Evolutionary conservation across 1,140 invertebrate species (phyloP), one percentile per base, ranked within the genome.

Genomic region (Scaptomyza pallida): DNA sequence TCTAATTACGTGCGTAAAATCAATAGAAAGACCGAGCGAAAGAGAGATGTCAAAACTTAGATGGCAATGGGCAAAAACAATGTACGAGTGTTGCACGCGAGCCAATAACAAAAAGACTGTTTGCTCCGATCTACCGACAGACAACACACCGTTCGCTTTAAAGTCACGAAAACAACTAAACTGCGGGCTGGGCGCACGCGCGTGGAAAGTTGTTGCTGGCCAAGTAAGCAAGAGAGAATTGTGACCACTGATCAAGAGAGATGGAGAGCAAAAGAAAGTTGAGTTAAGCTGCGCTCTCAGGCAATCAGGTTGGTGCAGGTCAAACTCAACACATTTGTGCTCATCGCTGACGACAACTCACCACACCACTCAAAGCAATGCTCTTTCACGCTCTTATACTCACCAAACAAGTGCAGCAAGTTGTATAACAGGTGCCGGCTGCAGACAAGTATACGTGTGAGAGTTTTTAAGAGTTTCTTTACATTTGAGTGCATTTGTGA

Each of bases 1-100:
- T 83, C 89, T 89, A 89, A 76, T 89, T 90, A 90, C 89, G 89
- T 89, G 89, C 74, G 68, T 52, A 52, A 68, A 76, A 73, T 73
- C 61, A 64, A 73, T 79, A n/a, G 57, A 62, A 48, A 64, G 68
- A 45, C 16, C 54, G 9, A 4, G 10, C n/a, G 33, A 37, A 37
- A 30, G 8, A 30, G 26, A 67, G 10, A 50, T 13, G 6, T 33
- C 2, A 2, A 16, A 37, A 16, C 16, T 33, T 16, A n/a, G n/a
- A n/a, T 17, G 37, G n/a, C 51, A 55, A 68, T 47, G 23, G 54
- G 30, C 30, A 47, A 35, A 5, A 40, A 40, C 33, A 33, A 57
- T 44, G 71, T 16, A 60, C 17, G 41, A 64, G 37, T 50, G 40
- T 12, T 35, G 9, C 52, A 26, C 44, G 37, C 60, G 61, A 44